phyloP scores from a whole-genome alignment of 2,888 invertebrate genomes.

The Frankliniella intonsa region DNA sequence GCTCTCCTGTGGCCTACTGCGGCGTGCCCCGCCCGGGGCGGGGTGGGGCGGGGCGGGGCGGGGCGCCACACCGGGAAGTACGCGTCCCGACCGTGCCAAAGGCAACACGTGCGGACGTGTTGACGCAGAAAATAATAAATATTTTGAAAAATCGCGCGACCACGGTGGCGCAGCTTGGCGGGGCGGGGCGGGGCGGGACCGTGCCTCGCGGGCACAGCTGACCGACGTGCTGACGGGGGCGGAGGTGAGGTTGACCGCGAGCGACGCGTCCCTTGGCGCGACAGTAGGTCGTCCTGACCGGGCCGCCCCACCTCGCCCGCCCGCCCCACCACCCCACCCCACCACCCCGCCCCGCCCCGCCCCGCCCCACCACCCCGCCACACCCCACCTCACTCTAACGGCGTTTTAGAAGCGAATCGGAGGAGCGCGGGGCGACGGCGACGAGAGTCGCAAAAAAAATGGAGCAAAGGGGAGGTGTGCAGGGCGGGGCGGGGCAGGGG shows the following conservation, averaged over 20 bases:
- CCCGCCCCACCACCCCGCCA: too few species aligned
- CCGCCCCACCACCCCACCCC: too few species aligned
- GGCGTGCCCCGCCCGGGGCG: background rate
- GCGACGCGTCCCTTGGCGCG: background rate
- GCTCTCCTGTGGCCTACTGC: too few species aligned
- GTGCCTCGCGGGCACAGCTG: too few species aligned
- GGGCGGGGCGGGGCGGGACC: too few species aligned
- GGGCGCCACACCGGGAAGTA: background rate
- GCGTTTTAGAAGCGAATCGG: too few species aligned
- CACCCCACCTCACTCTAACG: too few species aligned
- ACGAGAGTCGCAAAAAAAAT: background rate
- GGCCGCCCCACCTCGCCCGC: too few species aligned
- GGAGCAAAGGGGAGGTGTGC: too few species aligned
- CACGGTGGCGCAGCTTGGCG: too few species aligned
- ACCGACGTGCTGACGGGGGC: background rate
- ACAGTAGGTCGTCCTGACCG: background rate
- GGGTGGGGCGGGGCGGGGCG: background rate
- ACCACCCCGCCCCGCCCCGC: too few species aligned
- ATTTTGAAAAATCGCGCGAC: slow-evolving; percentile 4
- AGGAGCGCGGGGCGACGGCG: background rate
- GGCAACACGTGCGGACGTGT: slow-evolving; percentile 18
- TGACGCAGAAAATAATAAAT: slow-evolving; percentile 18
- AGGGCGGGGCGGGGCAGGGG: background rate
- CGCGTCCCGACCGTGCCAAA: background rate
- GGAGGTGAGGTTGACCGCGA: background rate